Evolutionary conservation across 2,888 invertebrate species (phyloP), one percentile per base, ranked within the genome.

Genomic region (Sycophila texana): DNA sequence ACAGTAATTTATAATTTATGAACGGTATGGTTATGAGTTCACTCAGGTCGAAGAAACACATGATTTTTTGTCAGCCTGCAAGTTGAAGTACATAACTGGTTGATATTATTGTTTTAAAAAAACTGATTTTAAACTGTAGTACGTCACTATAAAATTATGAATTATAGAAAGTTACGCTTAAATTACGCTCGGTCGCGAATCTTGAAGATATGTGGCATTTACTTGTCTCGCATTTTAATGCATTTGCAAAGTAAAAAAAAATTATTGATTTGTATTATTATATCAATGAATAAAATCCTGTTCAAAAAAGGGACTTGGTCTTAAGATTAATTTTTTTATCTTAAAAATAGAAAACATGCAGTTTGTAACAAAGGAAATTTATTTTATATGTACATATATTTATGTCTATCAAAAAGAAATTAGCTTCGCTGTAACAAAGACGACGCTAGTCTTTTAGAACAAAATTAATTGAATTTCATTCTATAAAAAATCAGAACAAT

Each of bases 261-360:
- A 70, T 76, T 72, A 55, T 70, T 76, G 65, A 74, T 81, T 79
- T 81, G 72, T 81, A 78, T 63, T 72, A 79, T 74, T 74, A 71
- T 74, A 74, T 72, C 65, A n/a, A 76, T 70, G 67, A 78, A 81
- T 81, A 81, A 81, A 78, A 72, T 75, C 26, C 60, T 78, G 77
- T 81, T 81, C 18, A 47, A 70, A 75, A 75, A 67, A 61, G 51
- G 16, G 3, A 12, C 12, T 16, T 14, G n/a, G 16, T 39, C 26
- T 16, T 20, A 30, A 57, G 39, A 10, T 39, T 39, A 1, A 1
- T 10, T 10, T 39, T 10, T 39, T 39, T 39, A 7, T 1, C 10
- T 10, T 39, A 10, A 39, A 39, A 39, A 26, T 26, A 26, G 3
- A 39, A 39, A 39, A 10, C 12, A 20, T 20, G 1, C 18, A 57